Evolutionary conservation across 2,113 vertebrate genomes (phyloP).

Genomic region (Cyprinus carpio): DNA sequence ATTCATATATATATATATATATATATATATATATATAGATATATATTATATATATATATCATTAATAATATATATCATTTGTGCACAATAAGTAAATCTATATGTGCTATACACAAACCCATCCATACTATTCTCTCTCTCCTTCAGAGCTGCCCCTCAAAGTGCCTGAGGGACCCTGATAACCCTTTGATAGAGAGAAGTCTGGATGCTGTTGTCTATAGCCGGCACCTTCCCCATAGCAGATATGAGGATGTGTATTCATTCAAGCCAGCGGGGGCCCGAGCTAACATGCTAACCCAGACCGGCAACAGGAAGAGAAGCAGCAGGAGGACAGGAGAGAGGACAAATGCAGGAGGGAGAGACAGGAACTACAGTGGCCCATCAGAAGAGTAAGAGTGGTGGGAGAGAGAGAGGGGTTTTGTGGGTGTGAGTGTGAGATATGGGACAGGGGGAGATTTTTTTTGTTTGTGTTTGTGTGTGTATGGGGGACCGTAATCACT

Average conservation of each 20-base stretch:
- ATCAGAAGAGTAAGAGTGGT: constrained; percentile 51
- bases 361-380: constrained; percentile 66
- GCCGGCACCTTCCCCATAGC: constrained; percentile 72
- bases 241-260: constrained; percentile 71
- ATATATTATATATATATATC: not conserved
- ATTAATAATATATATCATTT: not conserved
- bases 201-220: constrained; percentile 75
- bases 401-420: constrained; percentile 52
- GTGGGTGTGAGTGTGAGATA: constrained; percentile 58
- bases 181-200: constrained; percentile 77
- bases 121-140: constrained; percentile 56
- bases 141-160: constrained; percentile 56
- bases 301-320: constrained; percentile 71
- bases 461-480: constrained; percentile 32
- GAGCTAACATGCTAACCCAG: constrained; percentile 69
- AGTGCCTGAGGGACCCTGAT: constrained; percentile 75
- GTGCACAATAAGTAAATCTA: not conserved
- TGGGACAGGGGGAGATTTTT: constrained; percentile 42
- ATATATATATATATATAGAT: too few relatives aligned
- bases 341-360: constrained; percentile 62
- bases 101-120: not conserved
- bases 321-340: constrained; percentile 64
- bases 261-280: constrained; percentile 64
- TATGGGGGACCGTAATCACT: constrained; percentile 62
- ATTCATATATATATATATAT: too few relatives aligned